These are phyloP conservation scores for Vultur gryphus DNA, from an alignment of 2,797 vertebrate genomes.

Conservation along the genomic window DNA sequence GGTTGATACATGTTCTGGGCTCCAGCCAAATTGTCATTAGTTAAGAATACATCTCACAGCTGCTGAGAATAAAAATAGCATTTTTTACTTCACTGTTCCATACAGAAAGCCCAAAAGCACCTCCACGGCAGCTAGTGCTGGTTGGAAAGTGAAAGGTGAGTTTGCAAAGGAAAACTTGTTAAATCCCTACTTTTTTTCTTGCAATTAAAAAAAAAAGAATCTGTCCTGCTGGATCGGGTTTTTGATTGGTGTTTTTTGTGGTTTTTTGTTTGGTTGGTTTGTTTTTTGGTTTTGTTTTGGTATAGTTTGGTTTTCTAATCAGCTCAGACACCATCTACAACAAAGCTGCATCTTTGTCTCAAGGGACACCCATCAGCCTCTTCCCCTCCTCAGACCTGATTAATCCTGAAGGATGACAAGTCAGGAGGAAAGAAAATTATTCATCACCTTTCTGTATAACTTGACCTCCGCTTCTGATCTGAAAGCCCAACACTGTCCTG, in stretches of 20 bases:
- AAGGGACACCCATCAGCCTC: background rate
- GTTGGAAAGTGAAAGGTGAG: background rate
- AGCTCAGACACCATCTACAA: background rate
- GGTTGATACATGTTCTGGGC: background rate
- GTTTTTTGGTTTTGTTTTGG: background rate
- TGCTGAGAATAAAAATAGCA: constrained; percentile 15
- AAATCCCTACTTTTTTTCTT: background rate
- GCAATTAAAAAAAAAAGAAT: background rate
- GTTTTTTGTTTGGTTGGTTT: background rate
- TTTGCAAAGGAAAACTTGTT: background rate
- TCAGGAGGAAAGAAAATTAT: background rate
- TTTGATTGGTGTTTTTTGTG: background rate
- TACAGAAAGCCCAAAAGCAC: background rate
- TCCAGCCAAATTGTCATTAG: constrained; percentile 19
- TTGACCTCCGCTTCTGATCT: background rate
- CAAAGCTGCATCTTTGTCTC: background rate
- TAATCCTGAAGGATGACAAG: background rate
- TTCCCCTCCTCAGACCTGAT: background rate
- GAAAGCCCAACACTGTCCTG: background rate
- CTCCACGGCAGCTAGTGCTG: background rate
- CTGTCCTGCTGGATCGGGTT: background rate
- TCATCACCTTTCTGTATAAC: background rate
- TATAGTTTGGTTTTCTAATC: background rate
- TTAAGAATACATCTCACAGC: constrained; percentile 1
- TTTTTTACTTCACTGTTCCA: background rate